A percentile compares a stretch with the other conserved stretches of the same genome.
Conservation (phyloP, 1,140 invertebrate genomes). For the Drosophila seguyi region DNA sequence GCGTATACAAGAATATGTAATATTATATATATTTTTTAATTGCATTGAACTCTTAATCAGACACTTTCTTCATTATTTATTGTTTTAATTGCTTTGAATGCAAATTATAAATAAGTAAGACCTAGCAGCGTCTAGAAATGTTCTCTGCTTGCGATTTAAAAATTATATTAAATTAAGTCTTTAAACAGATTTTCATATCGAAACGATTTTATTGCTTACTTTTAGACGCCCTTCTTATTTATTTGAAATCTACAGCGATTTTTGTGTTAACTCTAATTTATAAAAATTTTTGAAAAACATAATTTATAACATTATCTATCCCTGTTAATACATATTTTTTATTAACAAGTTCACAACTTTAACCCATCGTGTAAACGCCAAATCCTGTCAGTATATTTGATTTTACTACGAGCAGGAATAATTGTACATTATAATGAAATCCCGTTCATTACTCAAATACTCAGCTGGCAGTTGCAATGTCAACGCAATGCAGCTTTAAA, state of each 20-base stretch:
- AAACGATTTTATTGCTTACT: not conserved
- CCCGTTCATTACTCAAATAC: constrained; percentile 77
- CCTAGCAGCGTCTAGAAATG: not conserved
- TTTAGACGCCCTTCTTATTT: not conserved
- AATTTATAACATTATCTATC: too few species aligned
- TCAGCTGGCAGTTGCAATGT: constrained; percentile 70
- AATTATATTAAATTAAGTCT: too few species aligned
- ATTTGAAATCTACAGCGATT: not conserved
- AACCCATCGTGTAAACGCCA: constrained; percentile 1
- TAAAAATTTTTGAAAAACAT: too few species aligned
- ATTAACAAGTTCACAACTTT: not conserved
- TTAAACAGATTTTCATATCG: not conserved
- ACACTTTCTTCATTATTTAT: not conserved
- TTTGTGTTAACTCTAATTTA: too few species aligned
- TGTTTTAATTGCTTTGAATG: not conserved
- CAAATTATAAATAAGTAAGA: too few species aligned
- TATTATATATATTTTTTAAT: not conserved
- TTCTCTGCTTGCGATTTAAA: not conserved
- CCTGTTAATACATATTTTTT: too few species aligned
- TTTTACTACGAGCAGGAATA: constrained; percentile 40
- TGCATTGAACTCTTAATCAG: constrained; percentile 8
- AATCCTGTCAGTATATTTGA: constrained; percentile 4
- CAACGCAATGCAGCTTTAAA: constrained; percentile 80
- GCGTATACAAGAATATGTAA: not conserved
- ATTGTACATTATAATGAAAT: constrained; percentile 82